phyloP scores from a whole-genome alignment of 2,888 invertebrate species.

The Smittia aterrima region DNA sequence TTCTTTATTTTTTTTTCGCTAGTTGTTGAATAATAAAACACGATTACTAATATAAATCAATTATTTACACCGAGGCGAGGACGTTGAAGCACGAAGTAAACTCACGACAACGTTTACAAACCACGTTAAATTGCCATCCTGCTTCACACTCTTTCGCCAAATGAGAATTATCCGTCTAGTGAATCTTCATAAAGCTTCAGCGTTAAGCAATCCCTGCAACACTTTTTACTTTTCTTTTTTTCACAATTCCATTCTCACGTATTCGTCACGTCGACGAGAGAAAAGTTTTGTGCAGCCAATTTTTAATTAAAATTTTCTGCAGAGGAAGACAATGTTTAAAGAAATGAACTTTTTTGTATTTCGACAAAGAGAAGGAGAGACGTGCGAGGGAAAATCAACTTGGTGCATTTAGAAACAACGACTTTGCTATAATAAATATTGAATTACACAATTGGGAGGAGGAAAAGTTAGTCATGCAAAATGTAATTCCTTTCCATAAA shows the following conservation, averaged over 20 bases:
- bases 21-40: not conserved
- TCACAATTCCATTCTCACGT: slow-evolving; percentile 20
- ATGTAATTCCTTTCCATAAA: no score
- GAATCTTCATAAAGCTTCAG: not conserved
- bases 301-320: slow-evolving; percentile 33
- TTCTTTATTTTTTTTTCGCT: not conserved
- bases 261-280: not conserved
- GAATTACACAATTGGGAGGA: no score
- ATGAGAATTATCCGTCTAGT: not conserved
- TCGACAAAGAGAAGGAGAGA: not conserved
- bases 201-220: not conserved
- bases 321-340: not conserved
- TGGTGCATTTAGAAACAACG: no score
- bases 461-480: not conserved
- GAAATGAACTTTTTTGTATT: not conserved
- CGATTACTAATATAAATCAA: slow-evolving; percentile 34
- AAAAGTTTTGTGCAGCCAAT: no score
- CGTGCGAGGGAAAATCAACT: not conserved
- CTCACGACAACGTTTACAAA: not conserved
- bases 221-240: not conserved
- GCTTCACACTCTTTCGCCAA: not conserved
- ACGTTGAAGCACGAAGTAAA: not conserved
- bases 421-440: not conserved
- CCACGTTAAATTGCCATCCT: not conserved
- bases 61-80: slow-evolving; percentile 32